A percentile compares a stretch with the other conserved stretches of the same genome.
Evolutionary conservation across 2,888 invertebrate genomes (phyloP).

Genomic region (Hybos culiciformis): DNA sequence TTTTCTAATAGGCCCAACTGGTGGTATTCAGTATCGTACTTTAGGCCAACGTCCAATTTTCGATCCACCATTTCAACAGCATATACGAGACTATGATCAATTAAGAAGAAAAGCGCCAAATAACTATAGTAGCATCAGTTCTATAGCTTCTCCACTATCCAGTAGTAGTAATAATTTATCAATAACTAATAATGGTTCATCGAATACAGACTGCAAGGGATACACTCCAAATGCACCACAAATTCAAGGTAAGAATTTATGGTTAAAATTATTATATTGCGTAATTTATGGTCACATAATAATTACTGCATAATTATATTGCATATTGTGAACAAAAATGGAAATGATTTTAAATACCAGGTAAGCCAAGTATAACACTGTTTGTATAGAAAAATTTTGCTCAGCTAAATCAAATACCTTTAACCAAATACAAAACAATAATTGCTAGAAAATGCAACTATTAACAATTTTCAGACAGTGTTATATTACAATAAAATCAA

Average conservation of each 20-base stretch:
- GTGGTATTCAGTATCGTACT: constrained; percentile 56
- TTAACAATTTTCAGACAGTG: no score
- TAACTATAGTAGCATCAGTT: constrained; percentile 17
- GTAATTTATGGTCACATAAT: neutral
- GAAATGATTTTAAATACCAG: no score
- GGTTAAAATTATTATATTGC: no score
- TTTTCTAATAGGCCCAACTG: constrained; percentile 48
- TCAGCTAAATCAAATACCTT: no score
- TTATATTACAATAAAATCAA: no score
- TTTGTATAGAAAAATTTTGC: no score
- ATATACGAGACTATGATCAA: constrained; percentile 53
- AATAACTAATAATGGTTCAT: constrained; percentile 32
- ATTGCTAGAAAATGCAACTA: no score
- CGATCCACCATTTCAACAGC: constrained; percentile 46
- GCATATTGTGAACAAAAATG: no score
- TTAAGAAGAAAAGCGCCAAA: constrained; percentile 49
- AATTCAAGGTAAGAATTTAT: constrained; percentile 32
- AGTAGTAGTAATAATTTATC: constrained; percentile 17
- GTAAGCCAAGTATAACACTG: no score
- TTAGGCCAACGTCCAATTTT: constrained; percentile 61
- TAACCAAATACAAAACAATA: no score
- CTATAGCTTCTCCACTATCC: constrained; percentile 25
- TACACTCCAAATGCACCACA: constrained; percentile 48
- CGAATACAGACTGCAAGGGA: constrained; percentile 42
- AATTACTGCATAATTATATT: no score